A percentile compares a stretch with the other conserved stretches of the same genome.
These are phyloP conservation scores for Rhinichthys osculus DNA, from an alignment of 2,797 vertebrate genomes.

Conservation along the genomic window DNA sequence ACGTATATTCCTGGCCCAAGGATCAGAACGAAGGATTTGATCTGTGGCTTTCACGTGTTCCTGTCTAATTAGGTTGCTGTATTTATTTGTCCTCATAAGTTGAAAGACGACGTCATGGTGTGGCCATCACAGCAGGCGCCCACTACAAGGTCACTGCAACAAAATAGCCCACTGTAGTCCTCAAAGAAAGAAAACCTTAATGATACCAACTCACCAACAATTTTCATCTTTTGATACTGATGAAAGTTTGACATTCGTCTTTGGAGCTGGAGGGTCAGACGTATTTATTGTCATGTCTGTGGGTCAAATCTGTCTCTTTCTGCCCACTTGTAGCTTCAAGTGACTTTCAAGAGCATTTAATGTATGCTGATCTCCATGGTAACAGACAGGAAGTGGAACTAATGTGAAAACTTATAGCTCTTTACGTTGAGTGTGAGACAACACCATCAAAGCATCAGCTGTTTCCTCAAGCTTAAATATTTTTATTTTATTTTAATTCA, in stretches of 20 bases:
- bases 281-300: not conserved
- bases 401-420: conserved; percentile 16
- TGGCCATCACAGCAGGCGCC: not conserved
- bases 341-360: conserved; percentile 31
- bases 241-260: not conserved
- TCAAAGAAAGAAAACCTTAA: not conserved
- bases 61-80: not conserved
- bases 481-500: not conserved
- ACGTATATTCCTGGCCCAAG: not conserved
- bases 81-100: conserved; percentile 3
- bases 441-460: not conserved
- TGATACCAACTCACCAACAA: not conserved
- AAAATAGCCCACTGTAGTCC: not conserved
- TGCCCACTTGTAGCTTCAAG: conserved; percentile 29
- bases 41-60: not conserved
- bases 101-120: not conserved
- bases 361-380: conserved; percentile 12
- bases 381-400: conserved; percentile 16
- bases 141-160: not conserved
- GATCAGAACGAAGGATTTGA: not conserved
- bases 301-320: conserved; percentile 6
- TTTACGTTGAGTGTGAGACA: not conserved
- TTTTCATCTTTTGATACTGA: not conserved
- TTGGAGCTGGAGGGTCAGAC: not conserved
- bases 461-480: not conserved